phyloP scores from a whole-genome alignment of 2,888 invertebrate genomes.

The Scaeva pyrastri region DNA sequence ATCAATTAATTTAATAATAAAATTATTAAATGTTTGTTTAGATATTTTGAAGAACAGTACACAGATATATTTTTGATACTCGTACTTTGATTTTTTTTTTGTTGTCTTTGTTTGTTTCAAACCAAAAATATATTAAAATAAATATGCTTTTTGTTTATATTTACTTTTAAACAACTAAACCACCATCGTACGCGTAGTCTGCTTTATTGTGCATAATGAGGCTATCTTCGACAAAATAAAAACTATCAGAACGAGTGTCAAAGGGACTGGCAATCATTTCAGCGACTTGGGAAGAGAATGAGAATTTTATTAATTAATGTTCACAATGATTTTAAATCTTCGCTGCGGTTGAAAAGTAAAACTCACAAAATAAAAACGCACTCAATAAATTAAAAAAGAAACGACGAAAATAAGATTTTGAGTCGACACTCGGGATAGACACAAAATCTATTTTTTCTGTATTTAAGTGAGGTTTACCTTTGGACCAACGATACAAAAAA shows the following conservation, averaged over 20 bases:
- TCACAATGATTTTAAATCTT: too few relatives aligned
- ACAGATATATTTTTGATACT: constrained; percentile 64
- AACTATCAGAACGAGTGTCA: constrained; percentile 99
- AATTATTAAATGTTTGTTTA: constrained; percentile 22
- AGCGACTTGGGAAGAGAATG: constrained; percentile 87
- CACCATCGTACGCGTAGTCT: constrained; percentile 98
- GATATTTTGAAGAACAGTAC: constrained; percentile 54
- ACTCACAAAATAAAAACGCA: too few relatives aligned
- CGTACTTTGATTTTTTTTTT: constrained; percentile 56
- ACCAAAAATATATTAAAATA: constrained; percentile 49
- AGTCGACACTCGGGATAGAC: too few relatives aligned
- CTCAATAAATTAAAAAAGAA: too few relatives aligned
- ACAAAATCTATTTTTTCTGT: too few relatives aligned
- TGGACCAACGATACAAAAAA: too few relatives aligned
- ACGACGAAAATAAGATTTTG: too few relatives aligned
- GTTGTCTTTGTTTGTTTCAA: constrained; percentile 10
- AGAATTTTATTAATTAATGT: too few relatives aligned
- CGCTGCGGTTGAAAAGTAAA: too few relatives aligned
- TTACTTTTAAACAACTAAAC: constrained; percentile 83
- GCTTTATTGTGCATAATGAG: constrained; percentile 99
- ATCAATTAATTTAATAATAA: constrained; percentile 38
- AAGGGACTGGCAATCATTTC: constrained; percentile 99
- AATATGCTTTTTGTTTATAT: constrained; percentile 34
- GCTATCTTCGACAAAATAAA: constrained; percentile 98
- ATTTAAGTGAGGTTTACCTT: too few relatives aligned